phyloP scores from a whole-genome alignment of 2,797 vertebrate genomes.

The Muscicapa comitata region DNA sequence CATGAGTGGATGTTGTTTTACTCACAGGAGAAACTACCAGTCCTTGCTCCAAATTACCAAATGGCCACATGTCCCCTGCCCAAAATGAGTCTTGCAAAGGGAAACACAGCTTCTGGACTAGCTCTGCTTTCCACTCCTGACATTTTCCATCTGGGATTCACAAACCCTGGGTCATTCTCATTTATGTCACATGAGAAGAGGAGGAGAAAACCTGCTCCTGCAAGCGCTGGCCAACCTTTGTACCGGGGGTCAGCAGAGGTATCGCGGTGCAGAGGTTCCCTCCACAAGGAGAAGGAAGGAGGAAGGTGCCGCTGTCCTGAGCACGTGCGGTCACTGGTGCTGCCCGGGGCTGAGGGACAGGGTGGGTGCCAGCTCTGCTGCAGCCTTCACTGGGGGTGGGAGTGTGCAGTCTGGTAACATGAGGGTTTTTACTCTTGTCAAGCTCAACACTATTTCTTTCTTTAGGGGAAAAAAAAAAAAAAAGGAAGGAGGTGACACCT shows the following conservation, averaged over 20 bases:
- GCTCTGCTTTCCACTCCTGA: not conserved
- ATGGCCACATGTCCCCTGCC: accelerated
- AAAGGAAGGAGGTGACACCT: not conserved
- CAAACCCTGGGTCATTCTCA: not conserved
- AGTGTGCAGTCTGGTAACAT: accelerated
- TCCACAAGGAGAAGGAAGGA: not conserved
- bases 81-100: not conserved
- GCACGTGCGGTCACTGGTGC: accelerated
- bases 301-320: not conserved
- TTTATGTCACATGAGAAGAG: not conserved
- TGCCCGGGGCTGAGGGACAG: not conserved
- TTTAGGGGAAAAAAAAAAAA: no score
- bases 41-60: not conserved
- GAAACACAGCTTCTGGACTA: not conserved
- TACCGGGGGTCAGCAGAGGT: accelerated
- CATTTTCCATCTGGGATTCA: not conserved
- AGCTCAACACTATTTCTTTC: accelerated
- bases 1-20: accelerated
- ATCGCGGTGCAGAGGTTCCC: accelerated
- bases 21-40: not conserved
- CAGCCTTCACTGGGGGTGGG: not conserved
- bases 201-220: not conserved
- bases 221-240: not conserved
- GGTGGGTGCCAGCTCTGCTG: accelerated
- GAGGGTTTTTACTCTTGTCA: not conserved